Percentiles rank a stretch among this genome's conserved stretches.
phyloP scores from a whole-genome alignment of 1,140 invertebrate genomes.

The Microplitis demolitor region DNA sequence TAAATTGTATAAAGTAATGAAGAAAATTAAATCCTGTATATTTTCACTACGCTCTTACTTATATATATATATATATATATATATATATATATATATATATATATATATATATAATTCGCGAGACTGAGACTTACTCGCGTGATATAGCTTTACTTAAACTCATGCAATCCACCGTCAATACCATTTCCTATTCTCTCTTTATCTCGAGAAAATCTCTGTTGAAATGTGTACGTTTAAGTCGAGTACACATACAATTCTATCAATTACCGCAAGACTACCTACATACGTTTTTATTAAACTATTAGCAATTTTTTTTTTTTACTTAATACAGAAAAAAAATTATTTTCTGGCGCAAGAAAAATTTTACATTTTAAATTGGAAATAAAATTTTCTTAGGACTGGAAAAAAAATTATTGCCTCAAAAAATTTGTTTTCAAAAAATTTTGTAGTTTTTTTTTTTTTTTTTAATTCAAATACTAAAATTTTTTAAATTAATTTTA shows the following conservation, averaged over 20 bases:
- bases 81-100: not conserved
- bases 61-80: not conserved
- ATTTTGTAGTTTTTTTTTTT: no score
- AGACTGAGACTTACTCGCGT: constrained; percentile 8
- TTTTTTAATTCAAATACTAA: no score
- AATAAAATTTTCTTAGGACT: no score
- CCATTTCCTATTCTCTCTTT: constrained; percentile 31
- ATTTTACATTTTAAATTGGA: no score
- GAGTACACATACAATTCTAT: not conserved
- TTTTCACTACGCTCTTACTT: not conserved
- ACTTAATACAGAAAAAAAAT: no score
- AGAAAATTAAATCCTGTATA: not conserved
- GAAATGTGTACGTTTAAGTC: not conserved
- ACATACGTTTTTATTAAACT: not conserved
- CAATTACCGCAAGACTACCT: not conserved
- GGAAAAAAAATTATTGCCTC: no score
- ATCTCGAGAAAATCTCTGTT: not conserved
- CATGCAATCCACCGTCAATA: constrained; percentile 24
- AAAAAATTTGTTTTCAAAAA: no score
- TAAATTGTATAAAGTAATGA: not conserved
- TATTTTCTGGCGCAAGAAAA: no score
- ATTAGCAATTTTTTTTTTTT: not conserved
- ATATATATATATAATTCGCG: constrained; percentile 8
- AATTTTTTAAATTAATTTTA: no score
- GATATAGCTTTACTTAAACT: not conserved